Base-by-base conservation (phyloP, 1,140 invertebrate species). In the Drosophila paulistorum region DNA sequence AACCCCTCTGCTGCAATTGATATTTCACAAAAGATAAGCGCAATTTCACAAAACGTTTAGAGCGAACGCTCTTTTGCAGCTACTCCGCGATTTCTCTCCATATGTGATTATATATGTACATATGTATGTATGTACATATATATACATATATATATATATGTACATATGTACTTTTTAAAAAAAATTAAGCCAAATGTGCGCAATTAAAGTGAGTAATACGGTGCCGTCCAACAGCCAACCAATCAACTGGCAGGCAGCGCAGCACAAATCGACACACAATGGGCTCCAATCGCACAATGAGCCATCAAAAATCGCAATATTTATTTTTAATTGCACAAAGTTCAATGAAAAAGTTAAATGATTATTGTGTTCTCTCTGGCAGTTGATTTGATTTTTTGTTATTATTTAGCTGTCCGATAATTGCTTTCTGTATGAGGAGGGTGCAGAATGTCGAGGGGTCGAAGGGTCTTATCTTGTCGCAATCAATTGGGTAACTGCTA, bases 121-220 rank as follows among this genome's bases (percentile, higher is more conserved):
- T 37, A 20, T 62, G 17, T 17, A 17, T 17, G 17, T 17, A 17
- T 17, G 17, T 17, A 35, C n/a, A 26, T 45, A 7, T 35, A 39
- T 57, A 35, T 58, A 5, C 30, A n/a, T 57, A 23, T 35, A 7
- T 20, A 51, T 57, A 10, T 45, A 61, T 65, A 59, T 66, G 64
- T 57, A 71, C 82, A n/a, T n/a, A n/a, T n/a, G n/a, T n/a, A n/a
- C n/a, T 77, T 74, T 67, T 74, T 67, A 60, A 65, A 62, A 74
- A 74, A 86, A 89, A 89, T 79, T 79, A 86, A 86, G 83, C 80
- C 68, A 86, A 86, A 89, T 86, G 83, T 79, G 76, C 79, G 79
- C 83, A 89, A 86, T 89, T 86, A 86, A 83, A 77, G 79, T 86
- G 83, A 86, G 83, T 86, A 86, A 86, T 86, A 73, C 76, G 48